phyloP scores from a whole-genome alignment of 1,140 invertebrate species.

The Aporrectodea caliginosa region DNA sequence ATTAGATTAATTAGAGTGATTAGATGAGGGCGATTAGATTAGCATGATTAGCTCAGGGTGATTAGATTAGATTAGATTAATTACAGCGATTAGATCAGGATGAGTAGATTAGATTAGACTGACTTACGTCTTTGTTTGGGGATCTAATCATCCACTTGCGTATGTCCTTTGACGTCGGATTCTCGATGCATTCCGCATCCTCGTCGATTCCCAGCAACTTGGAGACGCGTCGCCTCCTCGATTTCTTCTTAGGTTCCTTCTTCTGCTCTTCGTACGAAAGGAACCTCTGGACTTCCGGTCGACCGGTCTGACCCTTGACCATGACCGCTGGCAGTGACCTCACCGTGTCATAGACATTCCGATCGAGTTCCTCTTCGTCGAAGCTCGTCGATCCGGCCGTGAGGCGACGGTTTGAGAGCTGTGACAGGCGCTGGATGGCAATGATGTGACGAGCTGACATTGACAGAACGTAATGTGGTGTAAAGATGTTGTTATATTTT shows the following conservation, averaged over 20 bases:
- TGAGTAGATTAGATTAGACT: neutral
- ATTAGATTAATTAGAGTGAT: neutral
- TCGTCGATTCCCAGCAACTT: neutral
- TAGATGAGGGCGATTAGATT: neutral
- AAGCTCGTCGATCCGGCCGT: neutral
- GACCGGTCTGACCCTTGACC: neutral
- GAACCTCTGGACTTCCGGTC: neutral
- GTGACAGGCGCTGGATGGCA: too few species aligned
- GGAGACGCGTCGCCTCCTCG: neutral
- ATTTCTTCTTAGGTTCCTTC: neutral
- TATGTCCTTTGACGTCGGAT: neutral
- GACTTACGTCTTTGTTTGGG: constrained; percentile 16
- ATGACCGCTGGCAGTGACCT: constrained; percentile 1
- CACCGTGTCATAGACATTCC: constrained; percentile 16
- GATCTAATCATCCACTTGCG: constrained; percentile 19
- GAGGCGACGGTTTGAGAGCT: neutral
- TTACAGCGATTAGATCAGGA: neutral
- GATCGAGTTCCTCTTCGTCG: neutral
- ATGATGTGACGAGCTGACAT: neutral
- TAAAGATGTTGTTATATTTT: neutral
- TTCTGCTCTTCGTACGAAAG: neutral
- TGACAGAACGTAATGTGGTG: neutral
- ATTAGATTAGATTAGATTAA: neutral
- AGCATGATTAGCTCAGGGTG: neutral
- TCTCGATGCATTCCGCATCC: neutral